These are phyloP conservation scores for Pocota personata DNA, from an alignment of 2,888 invertebrate genomes.

Conservation along the genomic window DNA sequence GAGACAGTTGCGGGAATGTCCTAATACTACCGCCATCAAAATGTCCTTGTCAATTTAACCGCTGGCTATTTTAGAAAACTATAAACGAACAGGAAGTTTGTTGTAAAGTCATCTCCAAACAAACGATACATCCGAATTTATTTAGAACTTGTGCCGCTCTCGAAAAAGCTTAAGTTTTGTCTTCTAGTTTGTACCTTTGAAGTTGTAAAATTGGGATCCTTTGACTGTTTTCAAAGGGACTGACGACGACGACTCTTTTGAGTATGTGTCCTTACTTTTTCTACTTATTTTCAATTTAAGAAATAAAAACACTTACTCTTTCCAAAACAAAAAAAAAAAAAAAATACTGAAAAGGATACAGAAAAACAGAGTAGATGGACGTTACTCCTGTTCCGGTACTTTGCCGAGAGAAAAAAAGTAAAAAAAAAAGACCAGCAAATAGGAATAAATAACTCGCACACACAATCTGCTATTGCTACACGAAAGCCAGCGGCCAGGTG, in stretches of 20 bases:
- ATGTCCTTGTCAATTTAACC: conserved; percentile 72
- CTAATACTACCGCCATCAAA: conserved; percentile 57
- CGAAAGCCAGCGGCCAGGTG: conserved; percentile 62
- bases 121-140: conserved; percentile 49
- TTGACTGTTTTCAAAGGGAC: conserved; percentile 47
- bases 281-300: conserved; percentile 65
- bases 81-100: conserved; percentile 69
- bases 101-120: conserved; percentile 64
- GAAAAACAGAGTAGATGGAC: conserved; percentile 18
- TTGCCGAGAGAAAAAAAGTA: conserved; percentile 12
- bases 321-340: neutral
- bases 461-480: conserved; percentile 45
- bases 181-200: conserved; percentile 26
- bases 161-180: conserved; percentile 11
- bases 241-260: conserved; percentile 39
- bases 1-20: neutral
- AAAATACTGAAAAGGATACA: neutral
- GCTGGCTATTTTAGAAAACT: conserved; percentile 63
- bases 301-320: conserved; percentile 62
- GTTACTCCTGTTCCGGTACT: conserved; percentile 31
- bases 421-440: conserved; percentile 8
- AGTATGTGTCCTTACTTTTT: conserved; percentile 44
- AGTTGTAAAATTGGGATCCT: conserved; percentile 70
- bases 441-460: conserved; percentile 59
- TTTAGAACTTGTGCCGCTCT: conserved; percentile 48